A percentile compares a stretch with the other conserved stretches of the same genome.
These are phyloP conservation scores for Rhyacophila evoluta DNA, from an alignment of 2,888 invertebrate genomes.

Conservation along the genomic window DNA sequence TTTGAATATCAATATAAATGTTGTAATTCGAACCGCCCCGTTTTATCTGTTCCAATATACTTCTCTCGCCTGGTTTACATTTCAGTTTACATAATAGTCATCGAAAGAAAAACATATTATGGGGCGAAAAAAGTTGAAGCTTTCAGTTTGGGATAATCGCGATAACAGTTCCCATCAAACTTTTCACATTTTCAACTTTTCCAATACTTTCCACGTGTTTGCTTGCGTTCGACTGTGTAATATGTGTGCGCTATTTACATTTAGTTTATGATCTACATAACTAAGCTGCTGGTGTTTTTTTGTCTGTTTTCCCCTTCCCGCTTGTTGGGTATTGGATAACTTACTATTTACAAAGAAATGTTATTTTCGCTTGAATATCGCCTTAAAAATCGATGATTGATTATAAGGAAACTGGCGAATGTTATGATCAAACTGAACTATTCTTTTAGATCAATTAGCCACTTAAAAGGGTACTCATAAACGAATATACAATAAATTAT, in stretches of 20 bases:
- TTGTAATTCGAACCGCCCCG: not conserved
- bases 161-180: constrained; percentile 17
- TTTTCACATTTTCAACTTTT: constrained; percentile 24
- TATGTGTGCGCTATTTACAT: not conserved
- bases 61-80: not conserved
- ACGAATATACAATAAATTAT: no score
- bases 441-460: no score
- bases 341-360: no score
- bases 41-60: not conserved
- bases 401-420: no score
- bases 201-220: constrained; percentile 22
- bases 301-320: not conserved
- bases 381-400: no score
- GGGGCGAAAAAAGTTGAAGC: constrained; percentile 5
- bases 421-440: no score
- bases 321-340: no score
- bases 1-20: no score
- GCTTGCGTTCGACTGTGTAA: not conserved
- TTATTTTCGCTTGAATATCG: no score
- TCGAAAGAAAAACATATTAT: constrained; percentile 2
- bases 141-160: constrained; percentile 20
- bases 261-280: not conserved
- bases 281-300: not conserved
- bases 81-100: constrained; percentile 5
- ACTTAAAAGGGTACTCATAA: no score